Base-by-base conservation (phyloP, 1,140 invertebrate genomes). In the Orius insidiosus region DNA sequence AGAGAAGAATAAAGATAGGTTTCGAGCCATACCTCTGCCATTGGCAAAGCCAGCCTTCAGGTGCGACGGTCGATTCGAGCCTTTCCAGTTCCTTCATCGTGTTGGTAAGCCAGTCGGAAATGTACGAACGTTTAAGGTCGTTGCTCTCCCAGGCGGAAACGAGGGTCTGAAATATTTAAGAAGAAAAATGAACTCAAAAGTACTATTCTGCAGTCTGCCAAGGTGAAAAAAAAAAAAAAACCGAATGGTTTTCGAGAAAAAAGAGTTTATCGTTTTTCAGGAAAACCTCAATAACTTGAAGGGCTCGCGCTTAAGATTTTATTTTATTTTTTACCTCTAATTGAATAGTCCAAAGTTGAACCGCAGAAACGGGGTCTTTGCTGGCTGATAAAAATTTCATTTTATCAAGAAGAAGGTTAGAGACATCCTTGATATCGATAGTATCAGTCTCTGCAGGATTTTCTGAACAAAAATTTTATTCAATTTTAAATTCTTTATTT, bases 1-100 rank as follows among this genome's bases (percentile, higher is more conserved):
- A 24, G 24, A 24, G 24, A 24, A 24, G 24, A 24, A 24, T 24
- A 24, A 24, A 24, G 24, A 4, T 24, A 43, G 41, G 31, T 30
- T 43, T n/a, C 18, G 24, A 43, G 41, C 56, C 69, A 61, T 80
- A 81, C 77, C 76, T 80, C 72, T 79, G 73, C 78, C 78, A 81
- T 52, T 75, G 69, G 60, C 76, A 74, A 42, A 68, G 65, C 76
- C 77, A 81, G 53, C 76, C 76, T 18, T 64, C 59, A 7, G 77
- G 76, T n/a, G 74, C 70, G 7, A 74, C 74, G 32, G 68, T 68
- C 56, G 69, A 61, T 59, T 76, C 74, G 46, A 74, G 64, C 53
- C 70, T 65, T 54, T 61, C 62, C 55, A 78, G 58, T 62, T 77
- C 68, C 52, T 66, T 59, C 57, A 68, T 67, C 8, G 69, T 72